A percentile compares a stretch with the other conserved stretches of the same genome.
These are phyloP conservation scores for Scaptodrosophila latifasciaeformis DNA, from an alignment of 2,888 invertebrate species.

Conservation along the genomic window DNA sequence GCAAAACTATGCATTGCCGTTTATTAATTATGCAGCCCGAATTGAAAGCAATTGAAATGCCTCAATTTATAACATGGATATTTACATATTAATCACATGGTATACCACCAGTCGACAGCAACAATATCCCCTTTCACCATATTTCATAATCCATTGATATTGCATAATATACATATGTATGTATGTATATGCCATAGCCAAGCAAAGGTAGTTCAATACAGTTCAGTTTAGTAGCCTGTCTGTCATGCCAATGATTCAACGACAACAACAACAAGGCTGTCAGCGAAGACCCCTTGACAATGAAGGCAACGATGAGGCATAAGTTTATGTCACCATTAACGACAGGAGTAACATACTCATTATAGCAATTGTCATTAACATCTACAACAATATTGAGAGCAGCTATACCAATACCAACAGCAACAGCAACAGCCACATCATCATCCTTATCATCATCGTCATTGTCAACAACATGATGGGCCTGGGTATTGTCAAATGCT, in stretches of 20 bases:
- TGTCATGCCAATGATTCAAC: conserved; percentile 11
- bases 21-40: conserved; percentile 50
- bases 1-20: conserved; percentile 22
- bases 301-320: conserved; percentile 14
- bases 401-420: too few species aligned
- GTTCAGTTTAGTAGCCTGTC: conserved; percentile 27
- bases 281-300: neutral
- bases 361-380: conserved; percentile 64
- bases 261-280: conserved; percentile 6
- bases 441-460: conserved; percentile 40
- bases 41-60: conserved; percentile 24
- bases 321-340: conserved; percentile 6
- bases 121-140: too few species aligned
- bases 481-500: neutral
- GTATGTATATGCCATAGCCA: conserved; percentile 63
- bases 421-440: conserved; percentile 51
- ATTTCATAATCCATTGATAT: conserved; percentile 57
- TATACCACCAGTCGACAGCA: conserved; percentile 46
- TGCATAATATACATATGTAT: conserved; percentile 59
- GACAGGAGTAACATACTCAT: conserved; percentile 53
- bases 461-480: conserved; percentile 11
- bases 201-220: conserved; percentile 22
- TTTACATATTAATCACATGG: conserved; percentile 63
- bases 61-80: conserved; percentile 30
- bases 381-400: conserved; percentile 44